Evolutionary conservation across 2,113 vertebrate genomes (phyloP).

Genomic region (Catharus fuscescens): DNA sequence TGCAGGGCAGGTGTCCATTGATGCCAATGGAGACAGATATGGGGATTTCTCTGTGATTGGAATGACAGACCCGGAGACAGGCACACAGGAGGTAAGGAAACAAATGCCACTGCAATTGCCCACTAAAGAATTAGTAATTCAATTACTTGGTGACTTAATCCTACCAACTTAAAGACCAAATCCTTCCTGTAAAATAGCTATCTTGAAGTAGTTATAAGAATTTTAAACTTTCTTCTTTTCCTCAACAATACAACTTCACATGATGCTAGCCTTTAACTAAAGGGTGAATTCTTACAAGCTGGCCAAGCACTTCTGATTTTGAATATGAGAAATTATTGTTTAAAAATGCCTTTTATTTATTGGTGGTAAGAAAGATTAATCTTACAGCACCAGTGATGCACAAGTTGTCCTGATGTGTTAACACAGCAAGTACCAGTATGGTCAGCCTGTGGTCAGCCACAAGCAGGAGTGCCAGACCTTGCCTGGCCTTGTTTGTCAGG

Average conservation of each 20-base stretch:
- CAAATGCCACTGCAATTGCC: background rate
- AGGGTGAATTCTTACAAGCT: background rate
- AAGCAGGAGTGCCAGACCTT: background rate
- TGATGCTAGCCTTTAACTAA: background rate
- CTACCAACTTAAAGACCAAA: background rate
- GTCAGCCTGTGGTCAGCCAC: background rate
- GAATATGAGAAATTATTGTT: background rate
- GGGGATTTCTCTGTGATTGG: conserved; percentile 96
- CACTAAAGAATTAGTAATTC: background rate
- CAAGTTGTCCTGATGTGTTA: background rate
- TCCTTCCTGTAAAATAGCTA: background rate
- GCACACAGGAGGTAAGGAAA: conserved; percentile 91
- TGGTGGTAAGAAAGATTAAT: background rate
- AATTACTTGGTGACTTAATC: background rate
- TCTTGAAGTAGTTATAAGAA: background rate
- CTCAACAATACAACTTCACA: background rate
- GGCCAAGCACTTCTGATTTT: background rate
- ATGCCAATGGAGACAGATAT: conserved; percentile 89
- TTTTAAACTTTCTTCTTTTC: background rate
- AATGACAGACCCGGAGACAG: conserved; percentile 88
- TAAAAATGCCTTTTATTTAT: background rate
- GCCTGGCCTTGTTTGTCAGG: background rate
- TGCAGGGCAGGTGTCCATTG: conserved; percentile 94
- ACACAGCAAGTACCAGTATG: background rate
- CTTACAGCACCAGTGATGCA: background rate